These are phyloP conservation scores for Xiphophorus birchmanni DNA, from an alignment of 2,797 vertebrate genomes.

Conservation along the genomic window DNA sequence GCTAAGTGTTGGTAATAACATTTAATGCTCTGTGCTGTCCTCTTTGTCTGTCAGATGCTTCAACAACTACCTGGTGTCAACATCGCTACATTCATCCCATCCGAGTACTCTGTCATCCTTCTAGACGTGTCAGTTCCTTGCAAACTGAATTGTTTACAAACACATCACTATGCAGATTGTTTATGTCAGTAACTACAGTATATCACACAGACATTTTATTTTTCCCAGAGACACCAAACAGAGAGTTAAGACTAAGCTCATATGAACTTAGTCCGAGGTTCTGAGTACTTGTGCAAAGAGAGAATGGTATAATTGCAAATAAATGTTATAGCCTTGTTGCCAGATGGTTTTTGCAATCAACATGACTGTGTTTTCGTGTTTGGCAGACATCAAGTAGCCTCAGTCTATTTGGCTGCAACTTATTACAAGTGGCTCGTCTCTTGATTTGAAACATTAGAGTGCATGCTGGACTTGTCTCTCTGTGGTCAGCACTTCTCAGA, in stretches of 20 bases:
- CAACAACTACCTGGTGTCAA: background rate
- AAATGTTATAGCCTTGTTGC: slow-evolving; percentile 60
- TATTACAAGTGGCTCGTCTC: slow-evolving; percentile 68
- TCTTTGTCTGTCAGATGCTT: background rate
- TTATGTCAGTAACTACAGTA: background rate
- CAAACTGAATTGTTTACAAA: background rate
- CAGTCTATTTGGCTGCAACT: slow-evolving; percentile 65
- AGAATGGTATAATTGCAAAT: slow-evolving; percentile 44
- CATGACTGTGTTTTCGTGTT: slow-evolving; percentile 60
- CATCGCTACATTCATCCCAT: background rate
- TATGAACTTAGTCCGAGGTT: slow-evolving; percentile 52
- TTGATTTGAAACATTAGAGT: slow-evolving; percentile 71
- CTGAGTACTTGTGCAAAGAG: slow-evolving; percentile 40
- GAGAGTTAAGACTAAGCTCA: slow-evolving; percentile 56
- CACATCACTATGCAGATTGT: background rate
- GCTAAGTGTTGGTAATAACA: background rate
- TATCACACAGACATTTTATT: slow-evolving; percentile 29
- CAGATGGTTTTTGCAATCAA: slow-evolving; percentile 63
- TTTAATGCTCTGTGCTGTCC: background rate
- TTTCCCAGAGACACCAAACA: slow-evolving; percentile 56
- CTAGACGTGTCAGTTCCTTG: background rate
- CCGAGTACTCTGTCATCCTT: background rate
- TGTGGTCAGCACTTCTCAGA: slow-evolving; percentile 79
- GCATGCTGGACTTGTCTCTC: slow-evolving; percentile 65
- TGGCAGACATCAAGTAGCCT: slow-evolving; percentile 63